phyloP scores from a whole-genome alignment of 2,888 invertebrate species.

The Synergus umbraculus region DNA sequence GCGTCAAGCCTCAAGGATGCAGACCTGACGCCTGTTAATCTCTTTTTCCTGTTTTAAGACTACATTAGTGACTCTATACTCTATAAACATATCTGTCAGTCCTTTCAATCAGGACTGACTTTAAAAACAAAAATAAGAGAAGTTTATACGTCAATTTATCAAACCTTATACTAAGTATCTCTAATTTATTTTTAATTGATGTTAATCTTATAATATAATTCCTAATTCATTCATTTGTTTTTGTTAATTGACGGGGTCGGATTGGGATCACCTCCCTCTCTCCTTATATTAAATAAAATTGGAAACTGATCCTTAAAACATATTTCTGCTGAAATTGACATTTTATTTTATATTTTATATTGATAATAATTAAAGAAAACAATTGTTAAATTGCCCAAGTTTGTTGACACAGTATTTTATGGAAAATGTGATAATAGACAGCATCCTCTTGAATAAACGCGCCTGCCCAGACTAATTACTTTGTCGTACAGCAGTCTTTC shows the following conservation, averaged over 20 bases:
- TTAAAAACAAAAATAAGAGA: neutral
- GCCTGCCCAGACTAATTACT: slow-evolving; percentile 67
- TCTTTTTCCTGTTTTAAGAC: slow-evolving; percentile 34
- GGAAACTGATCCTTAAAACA: no score
- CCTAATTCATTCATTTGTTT: no score
- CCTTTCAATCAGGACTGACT: neutral
- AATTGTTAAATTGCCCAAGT: neutral
- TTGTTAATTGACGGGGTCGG: no score
- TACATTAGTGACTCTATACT: slow-evolving; percentile 26
- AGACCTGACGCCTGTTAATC: slow-evolving; percentile 41
- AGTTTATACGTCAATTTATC: slow-evolving; percentile 14
- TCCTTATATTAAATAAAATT: no score
- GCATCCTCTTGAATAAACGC: slow-evolving; percentile 67
- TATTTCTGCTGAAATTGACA: neutral
- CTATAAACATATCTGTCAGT: neutral
- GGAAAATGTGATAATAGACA: slow-evolving; percentile 59
- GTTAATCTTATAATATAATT: no score
- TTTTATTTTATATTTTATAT: neutral
- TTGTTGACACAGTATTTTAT: slow-evolving; percentile 41
- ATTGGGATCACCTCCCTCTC: no score
- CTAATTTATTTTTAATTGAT: neutral
- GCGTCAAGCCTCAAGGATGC: slow-evolving; percentile 40
- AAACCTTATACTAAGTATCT: neutral
- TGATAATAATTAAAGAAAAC: neutral
- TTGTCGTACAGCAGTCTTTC: slow-evolving; percentile 46